A percentile compares a stretch with the other conserved stretches of the same genome.
phyloP scores from a whole-genome alignment of 1,140 invertebrate genomes.

The Orius laevigatus region DNA sequence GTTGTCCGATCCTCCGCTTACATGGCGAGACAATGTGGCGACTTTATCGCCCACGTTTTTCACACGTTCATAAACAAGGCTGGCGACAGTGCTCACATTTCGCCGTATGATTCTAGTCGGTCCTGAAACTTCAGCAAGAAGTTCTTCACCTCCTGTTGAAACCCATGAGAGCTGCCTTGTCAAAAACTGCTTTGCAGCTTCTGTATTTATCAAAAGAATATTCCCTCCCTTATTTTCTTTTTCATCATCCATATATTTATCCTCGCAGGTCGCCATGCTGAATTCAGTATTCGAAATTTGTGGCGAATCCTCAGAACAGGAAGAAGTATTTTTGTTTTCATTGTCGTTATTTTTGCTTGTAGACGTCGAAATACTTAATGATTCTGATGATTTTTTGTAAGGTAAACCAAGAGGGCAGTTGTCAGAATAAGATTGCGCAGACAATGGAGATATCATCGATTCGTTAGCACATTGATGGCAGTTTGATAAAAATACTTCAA shows the following conservation, averaged over 20 bases:
- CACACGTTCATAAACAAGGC: slow-evolving; percentile 53
- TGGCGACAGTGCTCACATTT: slow-evolving; percentile 56
- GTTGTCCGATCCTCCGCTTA: slow-evolving; percentile 52
- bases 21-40: slow-evolving; percentile 49
- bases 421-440: slow-evolving; percentile 28
- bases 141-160: slow-evolving; percentile 45
- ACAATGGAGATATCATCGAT: slow-evolving; percentile 30
- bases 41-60: slow-evolving; percentile 58
- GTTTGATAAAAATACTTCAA: slow-evolving; percentile 41
- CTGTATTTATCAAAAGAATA: slow-evolving; percentile 42
- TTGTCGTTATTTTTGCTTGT: slow-evolving; percentile 28
- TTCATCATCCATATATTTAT: slow-evolving; percentile 27
- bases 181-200: slow-evolving; percentile 50
- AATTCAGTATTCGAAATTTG: slow-evolving; percentile 11
- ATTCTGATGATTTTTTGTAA: slow-evolving; percentile 32
- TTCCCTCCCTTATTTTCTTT: slow-evolving; percentile 41
- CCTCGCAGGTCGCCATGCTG: slow-evolving; percentile 19
- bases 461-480: slow-evolving; percentile 34
- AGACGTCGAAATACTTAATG: slow-evolving; percentile 31
- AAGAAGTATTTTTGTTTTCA: slow-evolving; percentile 18
- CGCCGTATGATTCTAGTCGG: slow-evolving; percentile 50
- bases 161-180: slow-evolving; percentile 56
- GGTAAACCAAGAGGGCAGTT: slow-evolving; percentile 30
- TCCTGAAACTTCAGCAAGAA: slow-evolving; percentile 43
- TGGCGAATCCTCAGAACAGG: slow-evolving; percentile 18